These are phyloP conservation scores for Aphidoletes aphidimyza DNA, from an alignment of 2,888 invertebrate genomes.

Conservation along the genomic window DNA sequence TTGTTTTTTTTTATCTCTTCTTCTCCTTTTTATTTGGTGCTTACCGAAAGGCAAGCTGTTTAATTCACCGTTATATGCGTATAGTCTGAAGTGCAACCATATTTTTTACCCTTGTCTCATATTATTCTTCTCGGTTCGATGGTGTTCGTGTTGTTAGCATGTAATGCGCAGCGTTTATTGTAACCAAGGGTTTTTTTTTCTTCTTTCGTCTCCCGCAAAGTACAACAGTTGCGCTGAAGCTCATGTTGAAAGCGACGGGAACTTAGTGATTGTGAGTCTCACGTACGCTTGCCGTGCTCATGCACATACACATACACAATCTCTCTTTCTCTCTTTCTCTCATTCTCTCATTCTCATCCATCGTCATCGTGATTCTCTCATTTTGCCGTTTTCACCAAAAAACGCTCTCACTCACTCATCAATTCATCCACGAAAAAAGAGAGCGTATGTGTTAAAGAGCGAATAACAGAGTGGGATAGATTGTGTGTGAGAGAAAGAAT, in stretches of 20 bases:
- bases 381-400: background rate
- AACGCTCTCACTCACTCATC: background rate
- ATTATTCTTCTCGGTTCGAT: background rate
- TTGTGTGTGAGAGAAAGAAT: background rate
- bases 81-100: slow-evolving; percentile 16
- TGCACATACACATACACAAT: background rate
- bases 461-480: too few species aligned
- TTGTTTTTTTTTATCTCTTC: background rate
- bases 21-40: background rate
- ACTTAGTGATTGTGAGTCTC: background rate
- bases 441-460: background rate
- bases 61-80: background rate
- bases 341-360: background rate
- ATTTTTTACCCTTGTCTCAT: background rate
- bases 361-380: background rate
- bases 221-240: background rate
- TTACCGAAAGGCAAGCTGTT: background rate
- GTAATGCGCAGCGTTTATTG: slow-evolving; percentile 33
- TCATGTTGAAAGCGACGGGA: background rate
- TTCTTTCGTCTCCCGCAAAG: background rate
- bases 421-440: background rate
- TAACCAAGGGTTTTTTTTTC: background rate
- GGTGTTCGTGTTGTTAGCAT: background rate
- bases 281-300: background rate
- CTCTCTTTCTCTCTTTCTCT: background rate